Percentiles rank a stretch among this genome's conserved stretches.
Evolutionary conservation across 2,888 invertebrate genomes (phyloP).

Genomic region (Chymomyza procnemis): DNA sequence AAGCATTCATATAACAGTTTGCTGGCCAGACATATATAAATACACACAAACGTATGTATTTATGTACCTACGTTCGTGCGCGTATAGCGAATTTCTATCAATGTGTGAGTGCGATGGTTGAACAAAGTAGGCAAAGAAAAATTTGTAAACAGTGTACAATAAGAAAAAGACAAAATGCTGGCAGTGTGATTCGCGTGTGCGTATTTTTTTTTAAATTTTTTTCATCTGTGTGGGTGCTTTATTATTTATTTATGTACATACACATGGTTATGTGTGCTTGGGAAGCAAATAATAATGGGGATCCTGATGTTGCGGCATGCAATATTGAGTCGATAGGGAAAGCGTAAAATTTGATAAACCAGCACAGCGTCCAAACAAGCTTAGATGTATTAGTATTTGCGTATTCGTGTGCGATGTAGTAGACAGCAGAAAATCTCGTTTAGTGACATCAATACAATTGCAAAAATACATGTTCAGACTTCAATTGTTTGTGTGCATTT

Average conservation of each 20-base stretch:
- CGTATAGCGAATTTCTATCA: background rate
- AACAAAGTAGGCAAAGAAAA: conserved; percentile 53
- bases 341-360: conserved; percentile 3
- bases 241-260: background rate
- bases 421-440: conserved; percentile 47
- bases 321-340: background rate
- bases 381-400: background rate
- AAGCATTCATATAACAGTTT: conserved; percentile 8
- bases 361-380: conserved; percentile 6
- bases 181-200: background rate
- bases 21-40: conserved; percentile 6
- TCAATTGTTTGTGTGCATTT: background rate
- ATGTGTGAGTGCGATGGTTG: conserved; percentile 21
- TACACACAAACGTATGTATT: conserved; percentile 1
- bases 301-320: background rate
- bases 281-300: background rate
- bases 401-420: background rate
- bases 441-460: conserved; percentile 41
- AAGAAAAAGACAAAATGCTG: background rate
- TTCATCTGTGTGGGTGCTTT: background rate
- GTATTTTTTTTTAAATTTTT: background rate
- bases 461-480: conserved; percentile 7
- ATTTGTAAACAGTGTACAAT: conserved; percentile 9
- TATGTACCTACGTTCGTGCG: background rate
- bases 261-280: background rate